These are phyloP conservation scores for Erinaceus europaeus DNA, from an alignment of 2,113 vertebrate genomes.

Conservation along the genomic window DNA sequence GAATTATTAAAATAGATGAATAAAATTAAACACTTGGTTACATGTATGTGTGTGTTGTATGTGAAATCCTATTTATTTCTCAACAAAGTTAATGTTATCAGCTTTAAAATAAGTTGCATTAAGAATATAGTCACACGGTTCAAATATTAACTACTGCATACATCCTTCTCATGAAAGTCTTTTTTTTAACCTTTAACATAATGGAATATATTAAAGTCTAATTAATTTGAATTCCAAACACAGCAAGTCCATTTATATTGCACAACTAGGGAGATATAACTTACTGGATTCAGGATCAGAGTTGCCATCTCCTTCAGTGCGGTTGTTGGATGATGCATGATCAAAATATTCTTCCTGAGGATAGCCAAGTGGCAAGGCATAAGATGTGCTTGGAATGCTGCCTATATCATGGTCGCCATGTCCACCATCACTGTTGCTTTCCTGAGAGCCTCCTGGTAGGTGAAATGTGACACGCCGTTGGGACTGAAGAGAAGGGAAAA, in stretches of 20 bases:
- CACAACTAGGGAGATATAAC: constrained; percentile 70
- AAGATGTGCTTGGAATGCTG: constrained; percentile 84
- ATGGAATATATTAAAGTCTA: background rate
- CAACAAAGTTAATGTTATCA: background rate
- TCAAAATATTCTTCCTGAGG: constrained; percentile 94
- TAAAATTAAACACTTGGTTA: background rate
- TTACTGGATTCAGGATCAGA: constrained; percentile 98
- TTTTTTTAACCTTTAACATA: background rate
- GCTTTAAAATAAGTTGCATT: background rate
- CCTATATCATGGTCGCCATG: constrained; percentile 88
- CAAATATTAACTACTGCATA: background rate
- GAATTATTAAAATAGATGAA: background rate
- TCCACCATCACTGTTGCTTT: constrained; percentile 94
- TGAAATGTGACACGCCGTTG: constrained; percentile 97
- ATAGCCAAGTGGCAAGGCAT: constrained; percentile 91
- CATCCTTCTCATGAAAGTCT: background rate
- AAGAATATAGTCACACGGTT: background rate
- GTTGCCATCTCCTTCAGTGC: constrained; percentile 97
- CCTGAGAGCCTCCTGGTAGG: constrained; percentile 95
- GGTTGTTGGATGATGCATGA: constrained; percentile 92
- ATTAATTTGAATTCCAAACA: background rate
- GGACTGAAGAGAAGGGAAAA: constrained; percentile 84
- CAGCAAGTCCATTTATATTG: background rate
- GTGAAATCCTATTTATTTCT: background rate
- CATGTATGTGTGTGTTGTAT: background rate